Percentiles rank a stretch among this genome's conserved stretches.
These are phyloP conservation scores for Steromphala cineraria DNA, from an alignment of 2,888 invertebrate species.

Conservation along the genomic window DNA sequence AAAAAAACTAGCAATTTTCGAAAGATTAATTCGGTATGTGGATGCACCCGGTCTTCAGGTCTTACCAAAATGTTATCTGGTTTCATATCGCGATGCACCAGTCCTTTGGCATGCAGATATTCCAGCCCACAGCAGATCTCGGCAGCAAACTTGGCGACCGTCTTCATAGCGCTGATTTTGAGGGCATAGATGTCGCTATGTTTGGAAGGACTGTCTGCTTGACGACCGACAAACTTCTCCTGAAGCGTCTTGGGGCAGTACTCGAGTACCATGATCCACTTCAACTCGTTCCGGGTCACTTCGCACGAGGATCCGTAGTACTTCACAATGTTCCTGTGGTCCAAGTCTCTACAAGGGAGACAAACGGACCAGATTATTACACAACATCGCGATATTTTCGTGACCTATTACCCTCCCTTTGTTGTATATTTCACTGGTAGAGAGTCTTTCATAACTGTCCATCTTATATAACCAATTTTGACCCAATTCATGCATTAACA, in stretches of 20 bases:
- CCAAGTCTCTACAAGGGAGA: conserved; percentile 52
- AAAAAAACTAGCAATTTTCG: too few relatives aligned
- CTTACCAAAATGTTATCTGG: conserved; percentile 68
- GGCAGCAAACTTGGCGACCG: conserved; percentile 48
- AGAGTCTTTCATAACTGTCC: too few relatives aligned
- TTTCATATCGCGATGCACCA: conserved; percentile 69
- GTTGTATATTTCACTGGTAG: too few relatives aligned
- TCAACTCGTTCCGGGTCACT: conserved; percentile 43
- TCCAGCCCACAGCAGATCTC: conserved; percentile 57
- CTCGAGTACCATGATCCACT: conserved; percentile 68
- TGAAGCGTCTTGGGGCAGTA: conserved; percentile 61
- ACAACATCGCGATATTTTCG: too few relatives aligned
- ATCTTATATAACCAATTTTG: too few relatives aligned
- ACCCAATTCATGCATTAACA: too few relatives aligned
- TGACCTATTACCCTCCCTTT: too few relatives aligned
- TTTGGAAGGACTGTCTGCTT: conserved; percentile 25
- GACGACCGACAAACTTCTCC: conserved; percentile 39
- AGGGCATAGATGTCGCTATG: conserved; percentile 32
- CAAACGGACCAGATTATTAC: too few relatives aligned
- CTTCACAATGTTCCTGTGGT: conserved; percentile 61
- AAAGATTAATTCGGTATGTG: too few relatives aligned
- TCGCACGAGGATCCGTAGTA: conserved; percentile 62
- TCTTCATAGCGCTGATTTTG: conserved; percentile 46
- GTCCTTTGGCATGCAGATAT: conserved; percentile 62
- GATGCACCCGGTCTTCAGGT: too few relatives aligned